These are phyloP conservation scores for Eumerus sabulonum DNA, from an alignment of 2,888 invertebrate species.

Conservation along the genomic window DNA sequence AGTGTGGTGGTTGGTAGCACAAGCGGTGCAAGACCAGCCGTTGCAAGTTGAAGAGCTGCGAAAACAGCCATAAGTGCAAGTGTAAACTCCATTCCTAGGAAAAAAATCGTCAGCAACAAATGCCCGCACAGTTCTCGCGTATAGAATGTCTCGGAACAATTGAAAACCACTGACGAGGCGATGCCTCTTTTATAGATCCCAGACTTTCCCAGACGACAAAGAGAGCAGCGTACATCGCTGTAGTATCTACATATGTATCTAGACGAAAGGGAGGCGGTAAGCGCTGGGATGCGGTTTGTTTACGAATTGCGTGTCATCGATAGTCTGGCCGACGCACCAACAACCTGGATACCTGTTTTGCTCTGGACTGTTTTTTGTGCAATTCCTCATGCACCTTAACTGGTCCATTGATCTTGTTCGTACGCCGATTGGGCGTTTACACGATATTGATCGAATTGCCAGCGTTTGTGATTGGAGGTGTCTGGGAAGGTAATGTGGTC, in stretches of 20 bases:
- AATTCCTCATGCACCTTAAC: conserved; percentile 34
- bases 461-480: no score
- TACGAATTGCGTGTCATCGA: conserved; percentile 20
- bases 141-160: conserved; percentile 61
- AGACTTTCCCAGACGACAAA: conserved; percentile 12
- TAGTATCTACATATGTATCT: no score
- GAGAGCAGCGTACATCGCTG: no score
- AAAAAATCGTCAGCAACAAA: neutral
- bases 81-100: conserved; percentile 48
- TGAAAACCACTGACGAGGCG: conserved; percentile 7
- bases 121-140: conserved; percentile 53
- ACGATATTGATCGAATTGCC: conserved; percentile 43
- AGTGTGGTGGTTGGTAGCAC: conserved; percentile 70
- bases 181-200: conserved; percentile 63
- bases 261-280: neutral
- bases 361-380: conserved; percentile 37
- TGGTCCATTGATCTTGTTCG: conserved; percentile 21
- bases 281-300: conserved; percentile 12
- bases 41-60: conserved; percentile 54
- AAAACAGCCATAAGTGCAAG: conserved; percentile 42
- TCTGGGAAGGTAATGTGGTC: no score
- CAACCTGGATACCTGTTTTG: conserved; percentile 51
- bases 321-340: conserved; percentile 27
- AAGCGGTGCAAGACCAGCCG: conserved; percentile 58
- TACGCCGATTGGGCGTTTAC: conserved; percentile 5